These are phyloP conservation scores for Styela clava DNA, from an alignment of 23 tunicate genomes.

Conservation along the genomic window DNA sequence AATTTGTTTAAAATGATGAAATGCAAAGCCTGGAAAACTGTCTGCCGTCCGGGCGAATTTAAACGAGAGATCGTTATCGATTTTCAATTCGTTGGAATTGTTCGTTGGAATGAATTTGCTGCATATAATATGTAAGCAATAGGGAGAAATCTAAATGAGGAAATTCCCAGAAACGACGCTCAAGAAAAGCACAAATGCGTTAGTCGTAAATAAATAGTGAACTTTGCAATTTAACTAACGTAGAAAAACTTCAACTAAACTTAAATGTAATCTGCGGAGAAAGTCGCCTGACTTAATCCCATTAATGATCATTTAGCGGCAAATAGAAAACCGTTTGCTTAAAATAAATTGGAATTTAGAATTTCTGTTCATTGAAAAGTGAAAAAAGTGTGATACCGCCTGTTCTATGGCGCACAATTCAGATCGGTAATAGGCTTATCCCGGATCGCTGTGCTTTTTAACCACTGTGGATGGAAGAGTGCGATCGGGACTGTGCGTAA, in stretches of 20 bases:
- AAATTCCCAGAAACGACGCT: not conserved
- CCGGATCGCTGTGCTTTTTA: not conserved
- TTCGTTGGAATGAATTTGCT: too few relatives aligned
- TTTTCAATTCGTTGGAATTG: too few relatives aligned
- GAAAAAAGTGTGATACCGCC: not conserved
- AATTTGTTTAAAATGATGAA: too few relatives aligned
- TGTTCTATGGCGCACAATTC: not conserved
- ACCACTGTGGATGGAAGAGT: not conserved
- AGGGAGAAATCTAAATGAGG: not conserved
- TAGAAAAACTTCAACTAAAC: too few relatives aligned
- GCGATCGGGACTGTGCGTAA: not conserved
- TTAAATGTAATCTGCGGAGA: not conserved
- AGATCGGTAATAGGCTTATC: conserved; percentile 17
- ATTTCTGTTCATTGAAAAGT: too few relatives aligned
- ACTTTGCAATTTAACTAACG: too few relatives aligned
- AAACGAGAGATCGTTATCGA: too few relatives aligned
- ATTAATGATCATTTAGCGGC: not conserved
- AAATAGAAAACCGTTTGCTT: not conserved
- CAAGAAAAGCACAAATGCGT: too few relatives aligned
- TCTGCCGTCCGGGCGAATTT: too few relatives aligned
- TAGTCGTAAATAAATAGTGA: too few relatives aligned
- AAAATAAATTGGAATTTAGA: not conserved
- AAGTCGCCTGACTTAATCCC: not conserved
- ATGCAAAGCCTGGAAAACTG: too few relatives aligned
- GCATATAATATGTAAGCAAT: too few relatives aligned